These are phyloP conservation scores for Drosophila mettleri DNA, from an alignment of 2,888 invertebrate species.

Conservation along the genomic window DNA sequence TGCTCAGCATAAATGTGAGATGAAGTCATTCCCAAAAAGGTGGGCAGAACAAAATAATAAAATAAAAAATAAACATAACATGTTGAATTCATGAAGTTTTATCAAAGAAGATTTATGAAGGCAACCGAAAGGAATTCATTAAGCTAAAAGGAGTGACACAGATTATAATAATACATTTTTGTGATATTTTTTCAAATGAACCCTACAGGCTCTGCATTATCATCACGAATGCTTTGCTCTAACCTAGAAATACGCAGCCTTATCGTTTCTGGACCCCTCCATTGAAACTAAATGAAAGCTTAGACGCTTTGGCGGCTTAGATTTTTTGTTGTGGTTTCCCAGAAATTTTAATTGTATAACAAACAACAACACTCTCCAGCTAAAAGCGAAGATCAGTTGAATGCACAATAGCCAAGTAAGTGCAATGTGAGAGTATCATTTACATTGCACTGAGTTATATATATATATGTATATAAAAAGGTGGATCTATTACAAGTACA, in stretches of 20 bases:
- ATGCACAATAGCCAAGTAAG: constrained; percentile 22
- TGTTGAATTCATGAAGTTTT: constrained; percentile 25
- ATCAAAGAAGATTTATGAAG: constrained; percentile 11
- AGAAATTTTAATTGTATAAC: constrained; percentile 2
- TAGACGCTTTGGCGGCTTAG: constrained; percentile 20
- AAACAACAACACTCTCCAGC: constrained; percentile 21
- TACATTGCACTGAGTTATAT: neutral
- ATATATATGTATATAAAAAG: neutral
- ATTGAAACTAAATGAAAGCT: constrained; percentile 4
- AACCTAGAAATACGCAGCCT: constrained; percentile 2
- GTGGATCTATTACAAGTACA: neutral
- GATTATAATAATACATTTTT: too few relatives aligned
- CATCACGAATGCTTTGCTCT: constrained; percentile 1
- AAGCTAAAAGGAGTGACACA: neutral
- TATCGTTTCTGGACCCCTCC: constrained; percentile 11
- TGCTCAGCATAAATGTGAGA: constrained; percentile 57
- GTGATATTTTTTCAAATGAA: neutral
- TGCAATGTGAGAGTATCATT: neutral
- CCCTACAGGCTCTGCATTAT: constrained; percentile 19
- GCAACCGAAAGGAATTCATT: constrained; percentile 8
- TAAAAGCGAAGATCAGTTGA: constrained; percentile 31
- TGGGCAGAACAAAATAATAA: constrained; percentile 30
- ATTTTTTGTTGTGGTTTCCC: constrained; percentile 20
- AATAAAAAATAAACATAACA: constrained; percentile 2
- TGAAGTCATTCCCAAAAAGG: constrained; percentile 65